Base-by-base conservation (phyloP, 37 sponge, comb jelly and placozoan genomes). In the Lycopodina hypogea region DNA sequence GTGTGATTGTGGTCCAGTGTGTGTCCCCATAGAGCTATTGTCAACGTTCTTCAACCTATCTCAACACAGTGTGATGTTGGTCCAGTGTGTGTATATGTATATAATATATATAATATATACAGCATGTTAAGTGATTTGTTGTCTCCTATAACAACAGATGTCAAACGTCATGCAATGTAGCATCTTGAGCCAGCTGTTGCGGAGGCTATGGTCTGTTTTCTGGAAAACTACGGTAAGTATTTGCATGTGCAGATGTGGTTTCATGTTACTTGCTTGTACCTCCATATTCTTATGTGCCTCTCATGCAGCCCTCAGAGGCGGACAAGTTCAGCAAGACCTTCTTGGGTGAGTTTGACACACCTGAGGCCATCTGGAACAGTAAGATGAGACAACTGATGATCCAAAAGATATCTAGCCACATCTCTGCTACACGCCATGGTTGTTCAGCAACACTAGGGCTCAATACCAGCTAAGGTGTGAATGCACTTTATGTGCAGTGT, bases 271-370 rank as follows among this genome's bases (percentile, higher is more conserved):
- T n/a, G n/a, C n/a, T n/a, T n/a, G n/a, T n/a, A n/a, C n/a, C n/a
- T n/a, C n/a, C n/a, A n/a, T n/a, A n/a, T n/a, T n/a, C n/a, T n/a
- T n/a, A n/a, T n/a, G n/a, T n/a, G n/a, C n/a, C n/a, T 89, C 95
- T 12, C 98, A 28, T 68, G 37, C 17, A 3, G 39, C 32, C 17
- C 42, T 2, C 85, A 87, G 88, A 66, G n/a, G 83, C 99, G 2
- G 91, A 86, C 56, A 96, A 96, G 86, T 99, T 99, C 81, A 85
- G 92, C 59, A 94, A 96, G 75, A 93, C 85, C 22, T 99, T 92
- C 82, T 89, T 99, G 23, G 99, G 99, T 21, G 99, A 99, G 69
- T 99, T 96, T 83, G 99, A 99, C 73, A 99, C 96, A 1, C 99
- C 99, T 56, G 99, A 99, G 82, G 92, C 99, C 17, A 99, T 99